Conservation (phyloP, 2,113 vertebrate genomes). For the Phyllostomus hastatus region DNA sequence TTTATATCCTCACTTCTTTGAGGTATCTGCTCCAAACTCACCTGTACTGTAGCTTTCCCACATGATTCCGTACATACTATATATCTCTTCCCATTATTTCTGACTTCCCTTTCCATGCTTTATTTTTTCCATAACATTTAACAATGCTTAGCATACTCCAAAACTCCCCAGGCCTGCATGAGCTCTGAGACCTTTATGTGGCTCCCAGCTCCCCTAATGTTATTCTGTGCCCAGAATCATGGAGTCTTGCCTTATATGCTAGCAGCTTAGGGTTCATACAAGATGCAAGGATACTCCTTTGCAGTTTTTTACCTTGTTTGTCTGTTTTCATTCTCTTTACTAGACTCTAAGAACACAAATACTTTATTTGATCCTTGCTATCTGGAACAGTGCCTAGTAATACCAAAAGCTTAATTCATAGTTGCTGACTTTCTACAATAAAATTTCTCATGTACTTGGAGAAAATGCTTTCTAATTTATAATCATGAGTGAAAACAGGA, state of each 20-base stretch:
- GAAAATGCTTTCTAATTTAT: slow-evolving; percentile 28
- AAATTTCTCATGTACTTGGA: background rate
- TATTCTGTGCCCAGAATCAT: background rate
- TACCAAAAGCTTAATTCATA: slow-evolving; percentile 10
- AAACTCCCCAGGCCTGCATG: background rate
- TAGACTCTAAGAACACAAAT: background rate
- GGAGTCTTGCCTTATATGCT: background rate
- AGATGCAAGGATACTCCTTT: background rate
- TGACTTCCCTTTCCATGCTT: background rate
- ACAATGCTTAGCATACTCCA: background rate
- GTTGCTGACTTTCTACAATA: background rate
- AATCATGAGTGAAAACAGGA: background rate
- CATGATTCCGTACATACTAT: background rate
- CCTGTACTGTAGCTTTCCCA: background rate
- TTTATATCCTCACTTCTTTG: background rate
- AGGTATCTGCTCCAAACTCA: background rate
- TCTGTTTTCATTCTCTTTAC: background rate
- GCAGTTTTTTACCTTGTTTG: background rate
- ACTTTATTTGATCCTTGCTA: background rate
- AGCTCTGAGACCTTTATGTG: background rate
- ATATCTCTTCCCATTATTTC: background rate
- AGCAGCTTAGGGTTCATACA: background rate
- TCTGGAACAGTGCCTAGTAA: background rate
- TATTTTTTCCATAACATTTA: background rate
- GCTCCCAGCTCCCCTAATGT: background rate